Evolutionary conservation across 2,113 vertebrate species (phyloP).

Genomic region (Leptodactylus fuscus): DNA sequence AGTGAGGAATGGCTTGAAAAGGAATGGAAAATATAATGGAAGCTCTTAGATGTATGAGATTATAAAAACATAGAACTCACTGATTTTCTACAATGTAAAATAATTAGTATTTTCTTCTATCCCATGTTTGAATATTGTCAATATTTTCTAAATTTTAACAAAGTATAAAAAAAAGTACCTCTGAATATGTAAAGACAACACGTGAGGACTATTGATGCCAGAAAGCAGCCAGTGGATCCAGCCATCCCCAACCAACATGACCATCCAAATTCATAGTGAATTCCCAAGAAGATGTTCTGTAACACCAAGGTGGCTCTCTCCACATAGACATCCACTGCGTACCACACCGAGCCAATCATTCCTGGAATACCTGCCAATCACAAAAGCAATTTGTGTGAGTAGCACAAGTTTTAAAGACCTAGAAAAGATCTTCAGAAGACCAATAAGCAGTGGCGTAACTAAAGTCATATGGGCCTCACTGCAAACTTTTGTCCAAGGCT

Average conservation of each 20-base stretch:
- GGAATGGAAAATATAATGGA: too few species aligned
- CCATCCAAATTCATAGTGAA: slow-evolving; percentile 77
- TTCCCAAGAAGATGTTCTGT: slow-evolving; percentile 70
- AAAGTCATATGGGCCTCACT: too few species aligned
- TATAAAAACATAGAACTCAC: too few species aligned
- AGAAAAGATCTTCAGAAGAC: too few species aligned
- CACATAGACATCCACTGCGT: slow-evolving; percentile 71
- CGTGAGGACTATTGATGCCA: slow-evolving; percentile 66
- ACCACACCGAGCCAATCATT: slow-evolving; percentile 73
- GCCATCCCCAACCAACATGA: slow-evolving; percentile 77
- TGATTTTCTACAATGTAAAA: too few species aligned
- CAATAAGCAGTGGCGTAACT: too few species aligned
- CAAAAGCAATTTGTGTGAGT: background rate
- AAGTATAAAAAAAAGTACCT: slow-evolving; percentile 63
- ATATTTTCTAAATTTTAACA: too few species aligned
- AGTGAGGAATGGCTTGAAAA: too few species aligned
- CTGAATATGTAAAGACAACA: slow-evolving; percentile 66
- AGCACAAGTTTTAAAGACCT: background rate
- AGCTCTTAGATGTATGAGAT: too few species aligned
- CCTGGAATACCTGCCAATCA: slow-evolving; percentile 70
- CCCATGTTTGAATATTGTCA: too few species aligned
- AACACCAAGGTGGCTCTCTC: slow-evolving; percentile 69
- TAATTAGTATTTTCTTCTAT: too few species aligned
- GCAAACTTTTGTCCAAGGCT: too few species aligned
- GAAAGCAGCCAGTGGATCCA: slow-evolving; percentile 67